These are phyloP conservation scores for Catocala fraxini DNA, from an alignment of 2,888 invertebrate species.

Conservation along the genomic window DNA sequence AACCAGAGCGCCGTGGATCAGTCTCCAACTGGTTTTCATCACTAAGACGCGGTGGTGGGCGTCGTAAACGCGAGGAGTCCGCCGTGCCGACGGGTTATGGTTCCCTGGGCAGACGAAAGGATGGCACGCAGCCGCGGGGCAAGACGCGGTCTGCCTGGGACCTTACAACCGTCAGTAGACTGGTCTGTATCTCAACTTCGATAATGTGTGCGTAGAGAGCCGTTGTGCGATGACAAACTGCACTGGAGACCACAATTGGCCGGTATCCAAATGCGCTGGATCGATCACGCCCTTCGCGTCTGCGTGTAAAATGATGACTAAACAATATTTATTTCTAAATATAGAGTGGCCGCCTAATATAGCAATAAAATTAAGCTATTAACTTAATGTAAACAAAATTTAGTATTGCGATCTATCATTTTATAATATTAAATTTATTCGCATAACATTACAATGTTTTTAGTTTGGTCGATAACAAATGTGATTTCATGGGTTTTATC, in stretches of 20 bases:
- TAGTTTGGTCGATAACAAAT: slow-evolving; percentile 35
- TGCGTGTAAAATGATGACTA: slow-evolving; percentile 71
- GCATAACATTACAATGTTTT: slow-evolving; percentile 31
- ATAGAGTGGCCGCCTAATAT: slow-evolving; percentile 18
- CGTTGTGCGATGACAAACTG: slow-evolving; percentile 50
- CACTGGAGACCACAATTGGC: slow-evolving; percentile 79
- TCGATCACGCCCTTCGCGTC: slow-evolving; percentile 77
- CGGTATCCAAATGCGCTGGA: slow-evolving; percentile 78
- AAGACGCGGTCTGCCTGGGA: slow-evolving; percentile 89
- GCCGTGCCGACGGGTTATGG: slow-evolving; percentile 81
- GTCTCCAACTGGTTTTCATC: slow-evolving; percentile 95
- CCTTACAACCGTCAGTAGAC: slow-evolving; percentile 85
- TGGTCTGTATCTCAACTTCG: slow-evolving; percentile 83
- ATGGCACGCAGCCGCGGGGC: slow-evolving; percentile 78
- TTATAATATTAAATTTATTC: slow-evolving; percentile 12
- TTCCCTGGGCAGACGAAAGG: slow-evolving; percentile 84
- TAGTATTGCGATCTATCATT: not conserved
- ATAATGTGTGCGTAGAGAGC: slow-evolving; percentile 45
- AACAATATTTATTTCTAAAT: slow-evolving; percentile 55
- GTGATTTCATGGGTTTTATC: slow-evolving; percentile 32
- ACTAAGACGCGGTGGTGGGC: slow-evolving; percentile 88
- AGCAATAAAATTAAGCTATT: slow-evolving; percentile 6
- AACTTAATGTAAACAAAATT: not conserved
- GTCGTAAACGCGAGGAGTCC: slow-evolving; percentile 80
- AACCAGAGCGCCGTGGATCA: slow-evolving; percentile 90